These are phyloP conservation scores for Brevipalpus yothersi DNA, from an alignment of 1,140 invertebrate genomes.

Conservation along the genomic window DNA sequence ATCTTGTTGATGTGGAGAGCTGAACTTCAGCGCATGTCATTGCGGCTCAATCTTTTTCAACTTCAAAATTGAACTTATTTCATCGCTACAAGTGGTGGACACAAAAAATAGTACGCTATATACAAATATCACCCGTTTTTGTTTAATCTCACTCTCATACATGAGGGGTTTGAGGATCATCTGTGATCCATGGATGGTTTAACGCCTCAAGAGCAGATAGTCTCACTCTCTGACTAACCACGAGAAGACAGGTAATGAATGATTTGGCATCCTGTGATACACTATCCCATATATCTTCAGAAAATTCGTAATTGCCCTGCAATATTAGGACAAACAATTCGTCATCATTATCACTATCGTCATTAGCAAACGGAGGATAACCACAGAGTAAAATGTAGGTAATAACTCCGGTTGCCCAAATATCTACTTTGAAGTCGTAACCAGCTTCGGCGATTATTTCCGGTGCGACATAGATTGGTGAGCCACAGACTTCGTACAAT, in stretches of 20 bases:
- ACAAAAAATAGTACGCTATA: too few relatives aligned
- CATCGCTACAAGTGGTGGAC: too few relatives aligned
- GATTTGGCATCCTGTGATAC: slow-evolving; percentile 52
- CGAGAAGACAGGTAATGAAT: slow-evolving; percentile 60
- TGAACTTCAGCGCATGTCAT: too few relatives aligned
- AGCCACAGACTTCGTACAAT: slow-evolving; percentile 25
- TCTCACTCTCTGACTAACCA: slow-evolving; percentile 59
- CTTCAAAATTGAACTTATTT: too few relatives aligned
- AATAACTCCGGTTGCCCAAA: slow-evolving; percentile 94
- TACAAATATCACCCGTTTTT: too few relatives aligned
- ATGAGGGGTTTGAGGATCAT: not conserved
- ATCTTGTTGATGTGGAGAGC: too few relatives aligned
- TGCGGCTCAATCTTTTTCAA: too few relatives aligned
- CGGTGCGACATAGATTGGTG: slow-evolving; percentile 92
- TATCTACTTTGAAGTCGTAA: slow-evolving; percentile 47
- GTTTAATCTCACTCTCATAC: too few relatives aligned
- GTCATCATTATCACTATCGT: slow-evolving; percentile 42
- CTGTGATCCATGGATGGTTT: slow-evolving; percentile 53
- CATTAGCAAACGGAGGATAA: slow-evolving; percentile 71
- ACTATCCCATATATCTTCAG: slow-evolving; percentile 74
- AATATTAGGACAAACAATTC: slow-evolving; percentile 78
- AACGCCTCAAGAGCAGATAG: slow-evolving; percentile 79
- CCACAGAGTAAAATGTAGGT: slow-evolving; percentile 88
- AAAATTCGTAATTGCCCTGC: slow-evolving; percentile 74
- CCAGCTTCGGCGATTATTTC: slow-evolving; percentile 89